Evolutionary conservation across 1,140 invertebrate genomes (phyloP).

Genomic region (Sipha flava): DNA sequence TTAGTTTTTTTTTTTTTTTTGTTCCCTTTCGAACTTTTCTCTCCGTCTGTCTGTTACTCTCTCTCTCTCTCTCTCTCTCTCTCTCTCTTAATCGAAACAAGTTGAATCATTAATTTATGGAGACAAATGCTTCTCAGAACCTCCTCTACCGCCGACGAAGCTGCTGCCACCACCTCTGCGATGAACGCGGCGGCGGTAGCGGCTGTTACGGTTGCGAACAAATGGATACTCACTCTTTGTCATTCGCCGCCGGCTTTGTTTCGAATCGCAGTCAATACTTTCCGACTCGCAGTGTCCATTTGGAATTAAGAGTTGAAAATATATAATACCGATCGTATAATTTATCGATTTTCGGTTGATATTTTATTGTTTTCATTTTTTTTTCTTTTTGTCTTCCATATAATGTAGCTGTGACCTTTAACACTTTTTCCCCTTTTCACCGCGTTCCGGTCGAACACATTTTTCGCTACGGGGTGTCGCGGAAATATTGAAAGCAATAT

Average conservation of each 20-base stretch:
- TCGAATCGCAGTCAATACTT: slow-evolving; percentile 1
- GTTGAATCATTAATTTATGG: slow-evolving; percentile 5
- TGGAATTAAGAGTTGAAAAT: background rate
- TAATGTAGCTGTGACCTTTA: background rate
- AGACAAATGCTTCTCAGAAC: background rate
- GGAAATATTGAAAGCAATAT: background rate
- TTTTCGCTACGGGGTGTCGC: background rate
- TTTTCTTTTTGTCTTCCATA: background rate
- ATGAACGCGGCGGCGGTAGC: background rate
- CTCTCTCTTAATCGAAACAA: background rate
- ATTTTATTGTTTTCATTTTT: background rate
- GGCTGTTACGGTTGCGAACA: background rate
- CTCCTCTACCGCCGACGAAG: background rate
- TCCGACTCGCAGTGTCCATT: background rate
- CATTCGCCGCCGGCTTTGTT: background rate
- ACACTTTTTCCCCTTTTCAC: background rate
- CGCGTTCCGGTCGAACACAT: background rate
- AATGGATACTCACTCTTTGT: background rate
- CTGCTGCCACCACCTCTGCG: too few species aligned
- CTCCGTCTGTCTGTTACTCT: too few species aligned
- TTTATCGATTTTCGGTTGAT: slow-evolving; percentile 1
- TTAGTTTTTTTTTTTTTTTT: background rate
- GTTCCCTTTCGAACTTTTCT: background rate
- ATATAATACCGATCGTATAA: background rate
- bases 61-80: too few species aligned